Conservation (phyloP, 2,797 vertebrate genomes). For the Pyrocephalus nanus region DNA sequence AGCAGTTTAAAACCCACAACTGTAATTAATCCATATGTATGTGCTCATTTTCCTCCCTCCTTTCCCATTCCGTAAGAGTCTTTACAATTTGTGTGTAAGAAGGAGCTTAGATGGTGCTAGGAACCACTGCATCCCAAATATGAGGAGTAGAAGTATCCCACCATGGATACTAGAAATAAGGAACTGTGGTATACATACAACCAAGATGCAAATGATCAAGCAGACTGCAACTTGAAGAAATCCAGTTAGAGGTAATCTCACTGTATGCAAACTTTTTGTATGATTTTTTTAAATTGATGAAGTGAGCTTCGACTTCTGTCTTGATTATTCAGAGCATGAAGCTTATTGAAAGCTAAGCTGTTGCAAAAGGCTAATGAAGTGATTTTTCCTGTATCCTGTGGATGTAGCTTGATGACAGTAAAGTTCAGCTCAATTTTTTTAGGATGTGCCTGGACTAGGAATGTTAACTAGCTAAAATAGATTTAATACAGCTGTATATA, state of each 20-base stretch:
- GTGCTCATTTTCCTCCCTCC: neutral
- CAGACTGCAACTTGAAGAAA: neutral
- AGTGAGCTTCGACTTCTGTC: neutral
- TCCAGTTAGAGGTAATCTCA: neutral
- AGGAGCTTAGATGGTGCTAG: neutral
- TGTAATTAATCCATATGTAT: neutral
- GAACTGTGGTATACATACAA: neutral
- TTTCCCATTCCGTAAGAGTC: neutral
- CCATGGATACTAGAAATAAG: neutral
- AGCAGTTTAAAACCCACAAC: neutral
- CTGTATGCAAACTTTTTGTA: neutral
- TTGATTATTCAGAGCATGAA: slow-evolving; percentile 19
- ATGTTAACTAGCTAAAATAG: neutral
- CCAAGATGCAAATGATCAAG: neutral
- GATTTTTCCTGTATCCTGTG: slow-evolving; percentile 24
- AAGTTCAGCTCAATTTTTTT: slow-evolving; percentile 2
- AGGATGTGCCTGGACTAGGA: neutral
- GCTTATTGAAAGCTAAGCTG: slow-evolving; percentile 2
- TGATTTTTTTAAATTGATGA: neutral
- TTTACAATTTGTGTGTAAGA: neutral
- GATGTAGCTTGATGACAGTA: neutral
- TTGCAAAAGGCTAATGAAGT: slow-evolving; percentile 18
- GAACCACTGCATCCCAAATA: neutral
- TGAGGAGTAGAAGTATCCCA: neutral
- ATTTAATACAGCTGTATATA: neutral